Evolutionary conservation across 2,113 vertebrate genomes (phyloP), one percentile per base, ranked within the genome.

Genomic region (Megaceryle torquata): DNA sequence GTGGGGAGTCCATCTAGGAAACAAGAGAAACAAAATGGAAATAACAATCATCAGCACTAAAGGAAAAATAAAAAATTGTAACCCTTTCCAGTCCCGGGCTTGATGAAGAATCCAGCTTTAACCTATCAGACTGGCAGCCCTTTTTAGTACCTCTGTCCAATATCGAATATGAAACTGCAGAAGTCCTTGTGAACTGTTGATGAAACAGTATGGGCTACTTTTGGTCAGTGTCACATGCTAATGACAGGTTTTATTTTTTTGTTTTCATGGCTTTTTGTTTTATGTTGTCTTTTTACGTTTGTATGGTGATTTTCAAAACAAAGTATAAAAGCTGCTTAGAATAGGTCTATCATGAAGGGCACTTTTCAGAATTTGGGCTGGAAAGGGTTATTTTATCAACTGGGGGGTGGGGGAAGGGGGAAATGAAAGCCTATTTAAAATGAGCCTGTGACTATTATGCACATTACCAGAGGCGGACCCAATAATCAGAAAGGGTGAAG

Each of bases 1-100:
- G 99, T 13, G 99, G 99, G 83, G 99, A 99, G 97, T 99, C 99
- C 98, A 98, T 99, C 98, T 99, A 99, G 98, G 98, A 96, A 54
- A 89, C 20, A 3, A 39, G 96, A 91, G 94, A 72, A 86, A 91
- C 80, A 21, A 70, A 51, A 63, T 21, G 94, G 97, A 97, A 95
- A 71, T 91, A 92, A 86, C 96, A 72, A 94, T 97, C 97, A 95
- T 95, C 97, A 98, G 98, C 98, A 98, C 98, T 97, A 98, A 98
- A 98, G 98, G 97, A 97, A 97, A 71, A 35, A 50, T 17, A 35
- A n/a, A 35, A 35, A 51, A 44, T 65, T 43, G 76, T 87, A 97
- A 94, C 97, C 97, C 98, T 96, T 97, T 94, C 98, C 98, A 96
- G 97, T 89, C 97, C 96, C 43, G 96, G 97, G 97, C 92, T 74